phyloP scores from a whole-genome alignment of 92 coral and sea anemone species.

The Porites cylindrica region DNA sequence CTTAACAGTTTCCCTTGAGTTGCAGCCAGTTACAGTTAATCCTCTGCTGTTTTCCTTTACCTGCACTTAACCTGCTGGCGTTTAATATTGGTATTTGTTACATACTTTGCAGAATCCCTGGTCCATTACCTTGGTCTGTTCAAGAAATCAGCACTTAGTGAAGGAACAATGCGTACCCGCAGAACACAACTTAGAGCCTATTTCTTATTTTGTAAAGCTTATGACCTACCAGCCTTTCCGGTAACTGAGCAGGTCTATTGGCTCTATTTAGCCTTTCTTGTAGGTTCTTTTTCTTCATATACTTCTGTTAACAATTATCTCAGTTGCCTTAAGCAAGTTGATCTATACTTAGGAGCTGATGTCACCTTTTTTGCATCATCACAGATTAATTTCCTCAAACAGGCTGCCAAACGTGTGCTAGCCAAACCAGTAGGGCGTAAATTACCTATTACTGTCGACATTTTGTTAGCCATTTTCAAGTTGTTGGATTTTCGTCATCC shows the following conservation, averaged over 20 bases:
- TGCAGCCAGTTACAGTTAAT: conserved; percentile 9
- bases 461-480: conserved; percentile 11
- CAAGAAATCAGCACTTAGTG: conserved; percentile 4
- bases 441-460: neutral
- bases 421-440: neutral
- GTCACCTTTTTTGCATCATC: neutral
- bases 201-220: neutral
- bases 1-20: neutral
- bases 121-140: conserved; percentile 12
- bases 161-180: conserved; percentile 1
- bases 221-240: conserved; percentile 1
- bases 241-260: conserved; percentile 2
- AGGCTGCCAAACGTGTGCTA: neutral
- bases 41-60: conserved; percentile 11
- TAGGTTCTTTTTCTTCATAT: neutral
- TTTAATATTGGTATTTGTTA: neutral
- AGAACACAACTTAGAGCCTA: conserved; percentile 1
- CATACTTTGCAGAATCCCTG: conserved; percentile 1
- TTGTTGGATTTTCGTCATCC: neutral
- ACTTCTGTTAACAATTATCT: neutral
- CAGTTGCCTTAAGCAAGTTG: conserved; percentile 2
- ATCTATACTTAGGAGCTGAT: neutral
- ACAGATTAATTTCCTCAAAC: neutral
- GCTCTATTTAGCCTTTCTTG: conserved; percentile 14
- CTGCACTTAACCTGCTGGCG: neutral